Base-by-base conservation (phyloP, 1,140 invertebrate genomes). In the Helicoverpa armigera region DNA sequence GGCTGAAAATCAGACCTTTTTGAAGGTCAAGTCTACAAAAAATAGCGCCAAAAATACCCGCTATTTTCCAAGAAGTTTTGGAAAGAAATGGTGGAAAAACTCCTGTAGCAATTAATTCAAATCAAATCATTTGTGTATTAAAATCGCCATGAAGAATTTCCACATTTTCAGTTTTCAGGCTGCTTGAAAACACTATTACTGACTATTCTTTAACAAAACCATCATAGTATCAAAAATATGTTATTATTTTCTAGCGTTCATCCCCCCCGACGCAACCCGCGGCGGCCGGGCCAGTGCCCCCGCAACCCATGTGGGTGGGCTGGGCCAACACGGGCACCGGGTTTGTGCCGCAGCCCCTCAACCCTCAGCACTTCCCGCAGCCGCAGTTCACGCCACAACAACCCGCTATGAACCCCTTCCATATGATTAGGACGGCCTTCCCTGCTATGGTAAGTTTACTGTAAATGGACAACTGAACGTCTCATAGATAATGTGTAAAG, bases 341-440 rank as follows among this genome's bases (percentile, higher is more conserved):
- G 2, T 81, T 81, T 48, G 58, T 79, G 56, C 83, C 85, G 53
- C 85, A 83, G 16, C 48, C 75, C 4, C 29, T 61, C 50, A 13
- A 29, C 77, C 53, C 83, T 23, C 54, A 48, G 12, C 48, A 79
- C 2, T 58, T 78, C 76, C 56, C 82, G 3, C 85, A 83, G 51
- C 69, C 76, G 18, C 85, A 81, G 51, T 60, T 65, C 53, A 77
- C 79, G 14, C 84, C 70, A 58, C 84, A 77, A 23, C 86, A 13
- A 74, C 86, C 63, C 35, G 80, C 2, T 13, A 74, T 80, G 12
- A 91, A 93, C 81, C 90, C 92, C 0, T 73, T 83, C 31, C 82
- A 76, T 0, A 53, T 91, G 82, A 83, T 92, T 16, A 85, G 81
- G 56, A 87, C 87, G 50, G 88, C 90, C 0, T 93, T 93, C 80